A percentile compares a stretch with the other conserved stretches of the same genome.
Conservation (phyloP, 2,797 vertebrate species). For the Lutjanus campechanus region DNA sequence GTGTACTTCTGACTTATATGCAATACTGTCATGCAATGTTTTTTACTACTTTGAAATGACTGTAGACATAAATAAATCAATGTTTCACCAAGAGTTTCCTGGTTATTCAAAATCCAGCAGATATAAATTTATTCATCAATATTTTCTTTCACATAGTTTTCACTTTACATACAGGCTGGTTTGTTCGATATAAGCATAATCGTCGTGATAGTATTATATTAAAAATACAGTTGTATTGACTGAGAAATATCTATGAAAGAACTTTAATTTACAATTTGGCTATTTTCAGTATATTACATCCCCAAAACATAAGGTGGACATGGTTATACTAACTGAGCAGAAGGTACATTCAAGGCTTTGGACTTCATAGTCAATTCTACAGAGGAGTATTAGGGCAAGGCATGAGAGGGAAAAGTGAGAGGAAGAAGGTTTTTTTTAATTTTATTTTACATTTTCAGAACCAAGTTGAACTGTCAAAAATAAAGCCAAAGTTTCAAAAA, state of each 20-base stretch:
- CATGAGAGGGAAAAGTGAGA: no score
- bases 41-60: slow-evolving; percentile 63
- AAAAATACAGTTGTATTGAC: neutral
- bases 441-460: no score
- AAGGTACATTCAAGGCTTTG: slow-evolving; percentile 29
- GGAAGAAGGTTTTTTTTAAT: no score
- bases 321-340: neutral
- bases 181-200: neutral
- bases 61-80: slow-evolving; percentile 72
- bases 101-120: slow-evolving; percentile 50
- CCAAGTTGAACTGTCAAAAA: no score
- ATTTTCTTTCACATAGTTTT: slow-evolving; percentile 67
- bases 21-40: slow-evolving; percentile 63
- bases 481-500: no score
- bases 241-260: neutral
- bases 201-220: neutral
- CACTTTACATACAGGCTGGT: slow-evolving; percentile 33
- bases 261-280: neutral
- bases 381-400: no score
- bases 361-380: neutral
- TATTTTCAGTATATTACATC: slow-evolving; percentile 18
- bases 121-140: slow-evolving; percentile 65
- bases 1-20: slow-evolving; percentile 68
- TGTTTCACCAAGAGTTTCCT: slow-evolving; percentile 52
- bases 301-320: slow-evolving; percentile 4